Conservation (phyloP, 2,113 vertebrate genomes). For the Carollia perspicillata region DNA sequence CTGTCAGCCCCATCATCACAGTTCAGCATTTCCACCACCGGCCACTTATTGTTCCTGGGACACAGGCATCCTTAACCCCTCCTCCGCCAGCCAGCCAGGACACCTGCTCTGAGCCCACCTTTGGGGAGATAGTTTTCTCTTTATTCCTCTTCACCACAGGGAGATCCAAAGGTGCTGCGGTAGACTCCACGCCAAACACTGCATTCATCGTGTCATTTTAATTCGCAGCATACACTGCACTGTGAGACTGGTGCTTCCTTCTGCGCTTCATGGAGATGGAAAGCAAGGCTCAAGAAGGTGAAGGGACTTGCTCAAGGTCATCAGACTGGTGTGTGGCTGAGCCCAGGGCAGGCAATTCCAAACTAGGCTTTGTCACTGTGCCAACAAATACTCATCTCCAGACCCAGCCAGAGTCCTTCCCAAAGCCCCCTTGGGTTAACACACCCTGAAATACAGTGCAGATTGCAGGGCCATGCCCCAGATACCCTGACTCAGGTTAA, state of each 20-base stretch:
- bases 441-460: too few relatives aligned
- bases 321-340: neutral
- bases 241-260: neutral
- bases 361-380: neutral
- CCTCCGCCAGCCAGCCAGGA: neutral
- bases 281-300: neutral
- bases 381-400: neutral
- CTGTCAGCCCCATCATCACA: conserved; percentile 48
- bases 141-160: too few relatives aligned
- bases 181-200: neutral
- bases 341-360: neutral
- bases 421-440: neutral
- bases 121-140: neutral
- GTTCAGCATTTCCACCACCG: conserved; percentile 35
- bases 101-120: neutral
- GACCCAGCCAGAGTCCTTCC: neutral
- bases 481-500: neutral
- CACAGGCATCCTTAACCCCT: conserved; percentile 55
- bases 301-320: conserved; percentile 34
- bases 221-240: neutral
- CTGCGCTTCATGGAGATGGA: neutral
- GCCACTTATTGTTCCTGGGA: conserved; percentile 45
- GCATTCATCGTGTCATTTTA: neutral
- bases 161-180: neutral
- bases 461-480: too few relatives aligned